Evolutionary conservation across 2,113 vertebrate species (phyloP), one percentile per base, ranked within the genome.

Genomic region (Oceanites oceanicus): DNA sequence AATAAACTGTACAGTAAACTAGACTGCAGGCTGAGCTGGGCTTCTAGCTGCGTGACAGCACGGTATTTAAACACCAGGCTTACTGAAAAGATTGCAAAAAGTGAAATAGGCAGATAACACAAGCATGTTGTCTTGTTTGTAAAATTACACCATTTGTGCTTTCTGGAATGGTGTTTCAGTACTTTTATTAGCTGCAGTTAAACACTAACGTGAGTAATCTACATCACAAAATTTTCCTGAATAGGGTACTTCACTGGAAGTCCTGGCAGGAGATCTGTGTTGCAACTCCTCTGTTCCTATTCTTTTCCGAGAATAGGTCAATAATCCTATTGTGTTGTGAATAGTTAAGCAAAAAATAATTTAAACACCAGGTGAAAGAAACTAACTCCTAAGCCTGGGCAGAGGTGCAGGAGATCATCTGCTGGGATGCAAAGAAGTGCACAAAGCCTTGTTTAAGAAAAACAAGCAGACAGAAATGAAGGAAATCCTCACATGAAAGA

Each of bases 91-190:
- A 5, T 42, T 11, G n/a, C 36, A 71, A 38, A 90, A 96, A 40
- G 0, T 3, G 38, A 75, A 86, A 20, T 2, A 18, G 20, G 42
- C 56, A 61, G 59, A 77, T 25, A 58, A 50, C 21, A 30, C 13
- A 79, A 63, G 27, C 34, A 40, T 13, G 21, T 50, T 7, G 6
- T n/a, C 67, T 44, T 36, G 19, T 4, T 30, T 84, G 56, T 73
- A 22, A 50, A 82, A 85, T 40, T 8, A 23, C 8, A 4, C 0
- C 0, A 0, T 66, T 55, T 83, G 11, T 79, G 27, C 40, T 77
- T 74, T 68, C 49, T 55, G 65, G 26, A 42, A 22, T 42, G 29
- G 11, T 36, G 27, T 55, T 68, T 23, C 32, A 27, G 12, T 65
- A 15, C 53, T 68, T 59, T 36, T 32, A 20, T 30, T 23, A 40